Evolutionary conservation across 2,888 invertebrate genomes (phyloP), one percentile per base, ranked within the genome.

Genomic region (Litoditis marina): DNA sequence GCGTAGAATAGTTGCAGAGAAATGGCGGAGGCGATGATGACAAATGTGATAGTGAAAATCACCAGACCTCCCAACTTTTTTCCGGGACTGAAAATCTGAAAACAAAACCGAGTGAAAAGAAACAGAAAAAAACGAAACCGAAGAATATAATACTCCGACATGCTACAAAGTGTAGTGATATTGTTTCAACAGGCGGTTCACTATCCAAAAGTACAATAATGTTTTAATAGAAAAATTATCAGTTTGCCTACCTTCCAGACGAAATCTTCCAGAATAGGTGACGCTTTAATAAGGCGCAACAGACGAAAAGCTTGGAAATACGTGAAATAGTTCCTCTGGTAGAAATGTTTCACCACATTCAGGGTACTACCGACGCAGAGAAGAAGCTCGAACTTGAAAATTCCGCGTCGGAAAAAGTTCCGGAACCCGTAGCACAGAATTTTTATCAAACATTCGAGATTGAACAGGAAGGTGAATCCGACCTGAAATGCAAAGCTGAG

Each of bases 1-100:
- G 92, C 95, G 83, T 96, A 98, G 84, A 99, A 99, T 44, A 99
- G 86, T 84, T 99, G 98, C 90, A 99, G 94, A 47, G 95, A 96
- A 81, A 99, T 95, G 71, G 94, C 93, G 2, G 96, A 96, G 60
- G 96, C 95, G 78, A 99, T 95, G 62, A 99, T 92, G 54, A 99
- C 87, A 83, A 99, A 89, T 84, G 95, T 96, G 92, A 98, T 95
- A 51, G 98, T 99, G 84, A 98, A 99, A 79, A 98, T 92, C 56
- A 98, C 94, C 19, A 99, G 88, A 76, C 94, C 94, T 31, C 98
- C 98, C 19, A 99, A 87, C 84, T 99, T 99, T 84, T 95, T 96
- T 3, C 95, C 95, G 2, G 87, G 87, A 28, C 87, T 87, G 83
- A 87, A 87, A 50, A 88, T 87, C 86, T 49, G 92, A 90, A 2